Percentiles rank a stretch among this genome's conserved stretches.
These are phyloP conservation scores for Rhinolophus ferrumequinum DNA, from an alignment of 2,113 vertebrate genomes.

Conservation along the genomic window DNA sequence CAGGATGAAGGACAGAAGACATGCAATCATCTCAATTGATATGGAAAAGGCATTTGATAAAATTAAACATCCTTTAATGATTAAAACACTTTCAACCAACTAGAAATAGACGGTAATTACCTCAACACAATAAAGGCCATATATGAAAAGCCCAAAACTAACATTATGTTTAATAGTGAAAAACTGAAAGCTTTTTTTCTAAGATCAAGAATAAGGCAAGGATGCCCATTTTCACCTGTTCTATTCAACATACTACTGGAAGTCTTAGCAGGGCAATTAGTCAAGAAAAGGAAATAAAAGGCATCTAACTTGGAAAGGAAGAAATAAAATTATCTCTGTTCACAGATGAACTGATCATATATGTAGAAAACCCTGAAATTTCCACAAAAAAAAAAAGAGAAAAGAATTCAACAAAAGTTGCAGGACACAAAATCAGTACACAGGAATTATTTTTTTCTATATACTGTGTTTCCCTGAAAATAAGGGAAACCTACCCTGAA, in stretches of 20 bases:
- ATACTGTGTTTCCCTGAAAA: too few relatives aligned
- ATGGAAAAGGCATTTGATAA: background rate
- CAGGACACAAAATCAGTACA: background rate
- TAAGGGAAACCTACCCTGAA: too few relatives aligned
- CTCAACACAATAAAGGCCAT: background rate
- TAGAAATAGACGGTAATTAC: background rate
- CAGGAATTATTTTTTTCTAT: background rate
- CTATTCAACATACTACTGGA: background rate
- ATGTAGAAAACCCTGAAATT: background rate
- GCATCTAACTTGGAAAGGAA: background rate
- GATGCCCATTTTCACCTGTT: background rate
- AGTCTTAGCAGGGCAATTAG: background rate
- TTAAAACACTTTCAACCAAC: background rate
- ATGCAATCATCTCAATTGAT: background rate
- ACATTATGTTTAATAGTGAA: background rate
- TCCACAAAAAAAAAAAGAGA: background rate
- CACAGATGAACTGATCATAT: background rate
- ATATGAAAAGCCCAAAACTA: background rate
- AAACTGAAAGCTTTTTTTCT: background rate
- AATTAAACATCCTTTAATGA: background rate
- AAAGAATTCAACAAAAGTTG: background rate
- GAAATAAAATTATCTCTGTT: background rate
- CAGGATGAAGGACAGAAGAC: background rate
- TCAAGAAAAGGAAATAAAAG: background rate
- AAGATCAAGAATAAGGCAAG: background rate